Conservation (phyloP, 2,888 invertebrate genomes). For the Tortrix viridana region DNA sequence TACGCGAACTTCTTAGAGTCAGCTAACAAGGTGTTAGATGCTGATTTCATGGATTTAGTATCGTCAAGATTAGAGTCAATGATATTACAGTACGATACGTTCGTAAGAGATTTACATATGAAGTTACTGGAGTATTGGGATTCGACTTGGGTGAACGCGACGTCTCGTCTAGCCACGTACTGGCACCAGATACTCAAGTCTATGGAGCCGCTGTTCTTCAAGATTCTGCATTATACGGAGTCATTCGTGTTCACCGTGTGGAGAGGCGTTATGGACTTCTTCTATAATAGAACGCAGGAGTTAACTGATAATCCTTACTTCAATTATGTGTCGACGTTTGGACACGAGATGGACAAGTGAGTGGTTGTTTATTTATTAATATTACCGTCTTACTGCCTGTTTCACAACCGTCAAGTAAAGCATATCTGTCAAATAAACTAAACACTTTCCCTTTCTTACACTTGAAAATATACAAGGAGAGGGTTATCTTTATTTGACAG, state of each 20-base stretch:
- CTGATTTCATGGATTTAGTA: slow-evolving; percentile 89
- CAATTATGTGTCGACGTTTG: slow-evolving; percentile 90
- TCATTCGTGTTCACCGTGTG: slow-evolving; percentile 89
- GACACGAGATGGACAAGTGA: slow-evolving; percentile 89
- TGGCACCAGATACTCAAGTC: slow-evolving; percentile 89
- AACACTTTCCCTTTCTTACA: no score
- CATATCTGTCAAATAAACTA: no score
- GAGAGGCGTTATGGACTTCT: slow-evolving; percentile 90
- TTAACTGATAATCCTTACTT: slow-evolving; percentile 92
- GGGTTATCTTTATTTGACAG: no score
- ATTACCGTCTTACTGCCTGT: no score
- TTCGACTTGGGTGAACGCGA: slow-evolving; percentile 88
- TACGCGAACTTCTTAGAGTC: slow-evolving; percentile 89
- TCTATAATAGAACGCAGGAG: slow-evolving; percentile 91
- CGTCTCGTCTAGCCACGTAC: slow-evolving; percentile 85
- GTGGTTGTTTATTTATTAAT: not conserved
- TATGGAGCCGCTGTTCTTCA: slow-evolving; percentile 91
- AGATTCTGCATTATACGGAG: slow-evolving; percentile 90
- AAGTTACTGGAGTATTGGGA: slow-evolving; percentile 86
- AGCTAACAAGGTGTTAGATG: slow-evolving; percentile 87
- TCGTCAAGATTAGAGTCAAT: slow-evolving; percentile 87
- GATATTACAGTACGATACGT: slow-evolving; percentile 90
- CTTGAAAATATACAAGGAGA: no score
- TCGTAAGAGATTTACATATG: slow-evolving; percentile 90
- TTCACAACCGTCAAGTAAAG: no score